Base-by-base conservation (phyloP, 1,140 invertebrate species). In the Drosophila neocordata region DNA sequence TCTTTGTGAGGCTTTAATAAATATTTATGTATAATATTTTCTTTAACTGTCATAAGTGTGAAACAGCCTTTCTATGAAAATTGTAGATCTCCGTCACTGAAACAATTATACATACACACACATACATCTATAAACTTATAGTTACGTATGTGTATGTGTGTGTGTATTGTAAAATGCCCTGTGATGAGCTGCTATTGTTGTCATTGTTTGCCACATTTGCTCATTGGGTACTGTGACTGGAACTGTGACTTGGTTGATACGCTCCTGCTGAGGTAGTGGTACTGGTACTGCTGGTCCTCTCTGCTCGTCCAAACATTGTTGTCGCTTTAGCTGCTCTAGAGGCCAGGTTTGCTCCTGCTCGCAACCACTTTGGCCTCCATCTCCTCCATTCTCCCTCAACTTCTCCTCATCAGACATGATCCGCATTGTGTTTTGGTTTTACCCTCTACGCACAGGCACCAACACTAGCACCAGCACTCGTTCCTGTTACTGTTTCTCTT, bases 151-250 rank as follows among this genome's bases (percentile, higher is more conserved):
- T 35, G 34, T 35, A 35, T 35, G 34, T 35, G 11, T 7, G 8
- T 35, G 11, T 35, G 35, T 48, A 27, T 69, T 24, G 15, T 24
- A 20, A 52, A 52, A 12, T 22, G 9, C 35, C 22, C 27, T 35
- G 51, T 20, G 15, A 58, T 35, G 62, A 48, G 8, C 27, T 31
- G 59, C 58, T 75, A 71, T 78, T 74, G 67, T 78, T 78, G 72
- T 78, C 72, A 75, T 71, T 78, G 72, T 75, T 75, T 71, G 60
- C 71, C 55, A 67, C 70, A 69, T 77, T 73, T 65, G 31, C 74
- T 15, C 20, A 12, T 41, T 61, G 24, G 60, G 35, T 34, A 41
- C 34, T 65, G 51, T 53, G 59, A 38, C 37, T 41, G 63, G 11
- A 65, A 59, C 57, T 27, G 20, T 31, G 55, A 55, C 22, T 20